These are phyloP conservation scores for Eumeta japonica DNA, from an alignment of 1,140 invertebrate genomes.

Conservation along the genomic window DNA sequence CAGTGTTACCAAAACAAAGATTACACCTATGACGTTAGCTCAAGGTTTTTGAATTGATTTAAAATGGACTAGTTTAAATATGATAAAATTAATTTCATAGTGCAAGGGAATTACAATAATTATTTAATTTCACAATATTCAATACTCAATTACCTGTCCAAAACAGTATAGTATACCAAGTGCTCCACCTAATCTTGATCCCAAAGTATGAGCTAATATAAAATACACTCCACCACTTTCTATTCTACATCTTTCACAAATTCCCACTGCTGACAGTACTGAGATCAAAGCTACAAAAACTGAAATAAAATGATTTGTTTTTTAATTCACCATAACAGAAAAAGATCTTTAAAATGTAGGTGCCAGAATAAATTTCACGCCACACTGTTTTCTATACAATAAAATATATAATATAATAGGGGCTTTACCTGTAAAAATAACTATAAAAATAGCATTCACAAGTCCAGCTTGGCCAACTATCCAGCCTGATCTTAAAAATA, in stretches of 20 bases:
- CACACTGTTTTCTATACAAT: no score
- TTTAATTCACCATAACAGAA: slow-evolving; percentile 1
- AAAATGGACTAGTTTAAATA: neutral
- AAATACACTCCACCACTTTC: slow-evolving; percentile 96
- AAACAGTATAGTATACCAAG: slow-evolving; percentile 93
- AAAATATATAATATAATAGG: no score
- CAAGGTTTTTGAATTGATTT: no score
- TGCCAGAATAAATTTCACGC: no score
- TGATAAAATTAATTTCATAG: neutral
- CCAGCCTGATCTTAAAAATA: slow-evolving; percentile 94
- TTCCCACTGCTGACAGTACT: slow-evolving; percentile 90
- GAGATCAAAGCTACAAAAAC: slow-evolving; percentile 86
- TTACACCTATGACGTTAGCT: no score
- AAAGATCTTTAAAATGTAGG: slow-evolving; percentile 2
- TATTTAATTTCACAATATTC: slow-evolving; percentile 8
- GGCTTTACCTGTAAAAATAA: slow-evolving; percentile 77
- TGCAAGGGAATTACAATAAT: neutral
- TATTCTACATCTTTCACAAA: slow-evolving; percentile 91
- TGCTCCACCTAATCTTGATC: slow-evolving; percentile 87
- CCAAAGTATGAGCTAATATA: slow-evolving; percentile 88
- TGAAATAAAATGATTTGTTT: slow-evolving; percentile 39
- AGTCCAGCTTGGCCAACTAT: slow-evolving; percentile 94
- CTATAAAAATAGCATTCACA: slow-evolving; percentile 81
- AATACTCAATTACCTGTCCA: slow-evolving; percentile 71
- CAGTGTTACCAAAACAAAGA: no score